Evolutionary conservation across 2,797 vertebrate genomes (phyloP), one percentile per base, ranked within the genome.

Genomic region (Synaphobranchus kaupii): DNA sequence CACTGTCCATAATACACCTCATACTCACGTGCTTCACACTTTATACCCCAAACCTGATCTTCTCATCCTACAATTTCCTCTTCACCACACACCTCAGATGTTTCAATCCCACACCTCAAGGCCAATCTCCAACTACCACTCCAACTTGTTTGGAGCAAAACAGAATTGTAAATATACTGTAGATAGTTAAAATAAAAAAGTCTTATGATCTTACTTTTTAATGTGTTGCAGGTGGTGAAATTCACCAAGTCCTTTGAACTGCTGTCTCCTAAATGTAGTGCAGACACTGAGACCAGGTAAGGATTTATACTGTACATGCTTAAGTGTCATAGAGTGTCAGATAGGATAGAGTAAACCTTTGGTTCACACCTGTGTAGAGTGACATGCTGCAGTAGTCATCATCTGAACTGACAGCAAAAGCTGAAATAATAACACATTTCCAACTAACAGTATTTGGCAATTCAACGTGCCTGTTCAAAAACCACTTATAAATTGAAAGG

Each of bases 211-310:
- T 84, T 60, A 60, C 17, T 48, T 66, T 83, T 90, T 73, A 87
- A 86, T 48, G 44, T 88, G n/a, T 89, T 91, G 84, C 95, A 99
- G 98, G 99, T 99, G 92, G 99, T 99, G 94, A 99, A 99, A 94
- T 99, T 99, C 94, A 99, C 98, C 54, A 99, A 98, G 93, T 99
- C 98, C 3, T 99, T 99, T 91, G 99, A 99, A 91, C 90, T 99
- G 17, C 94, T 99, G 93, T 99, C 98, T 89, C 98, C 99, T 31
- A 99, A 99, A 92, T 99, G 98, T 93, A 99, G 97, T 17, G 98
- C 97, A n/a, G 98, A 99, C 91, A 92, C 96, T 50, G 99, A 99
- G 84, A 98, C 92, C 96, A 99, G 98, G 99, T 98, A 96, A 90
- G 95, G 50, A 83, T 50, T 85, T 25, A 44, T 87, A 31, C 50